phyloP scores from a whole-genome alignment of 2,797 vertebrate genomes.

The Nyctalus aviator region DNA sequence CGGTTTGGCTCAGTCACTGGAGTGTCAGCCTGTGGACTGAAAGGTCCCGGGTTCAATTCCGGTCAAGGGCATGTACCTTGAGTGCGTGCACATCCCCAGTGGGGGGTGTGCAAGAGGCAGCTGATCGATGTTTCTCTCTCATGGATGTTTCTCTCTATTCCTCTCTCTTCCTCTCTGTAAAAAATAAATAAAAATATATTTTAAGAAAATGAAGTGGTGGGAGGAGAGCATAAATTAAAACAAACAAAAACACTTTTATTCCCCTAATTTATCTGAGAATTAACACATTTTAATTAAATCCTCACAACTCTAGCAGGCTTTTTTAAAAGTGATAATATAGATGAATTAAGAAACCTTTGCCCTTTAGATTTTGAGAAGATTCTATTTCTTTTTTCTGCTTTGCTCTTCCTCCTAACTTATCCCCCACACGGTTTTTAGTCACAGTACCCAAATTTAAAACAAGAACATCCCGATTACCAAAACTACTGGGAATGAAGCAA shows the following conservation, averaged over 20 bases:
- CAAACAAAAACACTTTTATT: not conserved
- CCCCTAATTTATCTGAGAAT: slow-evolving; percentile 50
- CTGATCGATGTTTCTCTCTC: no score
- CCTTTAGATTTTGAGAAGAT: slow-evolving; percentile 5
- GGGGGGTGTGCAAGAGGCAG: no score
- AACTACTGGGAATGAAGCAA: slow-evolving; percentile 22
- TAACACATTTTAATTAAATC: slow-evolving; percentile 43
- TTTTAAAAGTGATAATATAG: not conserved
- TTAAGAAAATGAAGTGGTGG: not conserved
- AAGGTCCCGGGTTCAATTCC: no score
- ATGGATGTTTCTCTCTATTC: no score
- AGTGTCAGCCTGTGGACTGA: no score
- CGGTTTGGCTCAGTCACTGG: no score
- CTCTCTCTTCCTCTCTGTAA: no score
- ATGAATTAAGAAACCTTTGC: slow-evolving; percentile 3
- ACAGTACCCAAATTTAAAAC: slow-evolving; percentile 28
- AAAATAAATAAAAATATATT: no score
- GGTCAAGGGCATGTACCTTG: no score
- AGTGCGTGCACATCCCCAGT: no score
- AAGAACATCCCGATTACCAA: slow-evolving; percentile 43
- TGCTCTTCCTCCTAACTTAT: not conserved
- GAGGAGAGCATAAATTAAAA: not conserved
- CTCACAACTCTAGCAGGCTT: not conserved
- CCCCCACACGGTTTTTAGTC: not conserved
- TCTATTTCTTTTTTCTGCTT: not conserved